Conservation (phyloP, 64 coral and sea anemone species). For the Montipora sp. region DNA sequence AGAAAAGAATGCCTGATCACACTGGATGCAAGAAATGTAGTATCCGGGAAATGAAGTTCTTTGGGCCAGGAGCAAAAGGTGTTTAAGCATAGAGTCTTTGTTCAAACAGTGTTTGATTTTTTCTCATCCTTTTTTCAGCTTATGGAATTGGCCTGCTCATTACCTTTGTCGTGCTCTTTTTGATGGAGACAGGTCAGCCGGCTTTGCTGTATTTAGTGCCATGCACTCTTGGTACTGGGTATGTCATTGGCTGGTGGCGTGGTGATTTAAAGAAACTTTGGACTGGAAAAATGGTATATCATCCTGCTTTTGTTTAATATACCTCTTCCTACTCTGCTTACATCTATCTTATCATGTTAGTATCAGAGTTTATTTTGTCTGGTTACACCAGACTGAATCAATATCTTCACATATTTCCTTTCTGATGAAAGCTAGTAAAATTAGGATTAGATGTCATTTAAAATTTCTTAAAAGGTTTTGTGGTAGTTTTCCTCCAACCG, state of each 20-base stretch:
- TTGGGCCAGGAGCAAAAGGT: too few species aligned
- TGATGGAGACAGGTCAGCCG: constrained; percentile 96
- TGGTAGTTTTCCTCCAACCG: too few species aligned
- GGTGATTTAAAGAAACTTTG: constrained; percentile 88
- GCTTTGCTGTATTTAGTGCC: constrained; percentile 94
- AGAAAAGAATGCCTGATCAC: too few species aligned
- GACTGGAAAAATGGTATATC: constrained; percentile 96
- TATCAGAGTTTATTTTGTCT: constrained; percentile 7
- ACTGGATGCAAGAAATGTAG: too few species aligned
- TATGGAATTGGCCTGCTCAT: constrained; percentile 91
- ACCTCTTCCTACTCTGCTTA: constrained; percentile 36
- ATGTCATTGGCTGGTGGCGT: constrained; percentile 65
- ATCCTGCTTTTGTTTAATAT: constrained; percentile 43
- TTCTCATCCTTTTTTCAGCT: constrained; percentile 67
- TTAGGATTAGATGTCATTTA: too few species aligned
- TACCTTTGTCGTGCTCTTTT: constrained; percentile 91
- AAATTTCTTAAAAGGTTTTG: too few species aligned
- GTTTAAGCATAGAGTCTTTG: too few species aligned
- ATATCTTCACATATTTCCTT: too few species aligned
- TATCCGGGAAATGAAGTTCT: too few species aligned
- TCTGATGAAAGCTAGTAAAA: too few species aligned
- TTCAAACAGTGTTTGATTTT: background rate
- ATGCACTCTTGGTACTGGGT: constrained; percentile 73
- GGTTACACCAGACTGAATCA: background rate
- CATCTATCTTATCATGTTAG: constrained; percentile 58